Percentiles rank a stretch among this genome's conserved stretches.
These are phyloP conservation scores for Drosophila quadrilineata DNA, from an alignment of 1,140 invertebrate species.

Conservation along the genomic window DNA sequence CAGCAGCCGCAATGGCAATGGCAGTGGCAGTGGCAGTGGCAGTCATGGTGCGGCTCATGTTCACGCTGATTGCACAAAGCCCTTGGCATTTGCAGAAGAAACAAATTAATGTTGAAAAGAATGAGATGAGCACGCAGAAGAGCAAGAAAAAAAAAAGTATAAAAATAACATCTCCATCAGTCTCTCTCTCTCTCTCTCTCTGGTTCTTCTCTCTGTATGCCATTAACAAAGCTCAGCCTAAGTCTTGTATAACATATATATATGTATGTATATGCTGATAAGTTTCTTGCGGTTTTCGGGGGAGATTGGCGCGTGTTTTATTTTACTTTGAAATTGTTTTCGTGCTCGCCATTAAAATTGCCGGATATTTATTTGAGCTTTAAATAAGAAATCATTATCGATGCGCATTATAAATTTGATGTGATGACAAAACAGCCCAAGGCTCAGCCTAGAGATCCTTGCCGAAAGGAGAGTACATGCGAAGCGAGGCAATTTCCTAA, in stretches of 20 bases:
- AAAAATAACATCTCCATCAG: slow-evolving; percentile 26
- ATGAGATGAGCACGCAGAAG: not conserved
- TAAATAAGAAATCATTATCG: slow-evolving; percentile 78
- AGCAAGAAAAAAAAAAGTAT: slow-evolving; percentile 32
- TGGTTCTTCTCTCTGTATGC: not conserved
- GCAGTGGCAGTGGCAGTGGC: no score
- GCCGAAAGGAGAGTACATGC: slow-evolving; percentile 3
- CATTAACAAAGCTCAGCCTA: not conserved
- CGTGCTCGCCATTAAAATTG: slow-evolving; percentile 52
- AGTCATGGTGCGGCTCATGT: slow-evolving; percentile 37
- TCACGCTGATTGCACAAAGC: slow-evolving; percentile 69
- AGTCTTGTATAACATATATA: slow-evolving; percentile 42
- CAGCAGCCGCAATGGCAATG: not conserved
- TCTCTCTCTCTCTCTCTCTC: not conserved
- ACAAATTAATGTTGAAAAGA: slow-evolving; percentile 63
- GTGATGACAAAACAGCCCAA: slow-evolving; percentile 5
- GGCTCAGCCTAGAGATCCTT: slow-evolving; percentile 24
- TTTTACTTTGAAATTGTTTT: slow-evolving; percentile 27
- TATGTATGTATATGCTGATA: slow-evolving; percentile 61
- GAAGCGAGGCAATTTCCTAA: slow-evolving; percentile 65
- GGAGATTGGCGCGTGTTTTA: slow-evolving; percentile 16
- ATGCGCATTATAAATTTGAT: slow-evolving; percentile 70
- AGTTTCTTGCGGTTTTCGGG: slow-evolving; percentile 42
- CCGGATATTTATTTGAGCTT: slow-evolving; percentile 71
- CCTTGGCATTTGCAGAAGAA: slow-evolving; percentile 57